Evolutionary conservation across 53 echinoderm and acorn worm genomes (phyloP), one percentile per base, ranked within the genome.

Genomic region (Paracentrotus lividus): DNA sequence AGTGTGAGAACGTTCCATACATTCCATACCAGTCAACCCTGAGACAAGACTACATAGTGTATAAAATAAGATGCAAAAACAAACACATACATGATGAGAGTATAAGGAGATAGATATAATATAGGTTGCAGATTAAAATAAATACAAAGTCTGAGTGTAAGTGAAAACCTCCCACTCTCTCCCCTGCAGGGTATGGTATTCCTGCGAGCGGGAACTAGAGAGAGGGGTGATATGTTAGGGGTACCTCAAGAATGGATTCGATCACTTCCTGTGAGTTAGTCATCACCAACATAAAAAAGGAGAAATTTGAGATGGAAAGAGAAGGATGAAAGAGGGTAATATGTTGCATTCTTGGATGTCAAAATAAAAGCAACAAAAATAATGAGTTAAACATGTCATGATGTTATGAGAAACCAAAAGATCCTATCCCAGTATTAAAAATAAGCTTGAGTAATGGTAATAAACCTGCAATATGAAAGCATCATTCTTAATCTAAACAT

Each of bases 201-300:
- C 86, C 86, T 27, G 56, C 86, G 33, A 40, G 56, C 18, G 86
- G 56, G 68, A 92, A 55, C 23, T 75, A 14, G 55, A 92, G 58
- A 92, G 77, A 90, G 92, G 77, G 10, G 61, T 43, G 40, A 88
- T 60, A 61, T 24, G 27, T 36, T 89, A 32, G 42, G 94, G 92
- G 93, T 97, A 97, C 97, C 97, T 97, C 95, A 55, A 97, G 85
- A 38, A 97, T 95, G 91, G 94, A 93, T 92, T 94, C 85, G 67
- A 97, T 97, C 94, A 96, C 95, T 93, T 95, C 97, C 97, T 97
- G 96, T n/a, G n/a, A n/a, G n/a, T 90, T 93, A 91, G 92, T 78
- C 54, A 96, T 75, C 90, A 95, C 91, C 88, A 60, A 77, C 86
- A 96, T 69, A 91, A 95, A 86, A 85, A 95, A 77, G 87, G 55